Conservation (phyloP, 1,140 invertebrate genomes). For the Hyposmocoma kahamanoa region DNA sequence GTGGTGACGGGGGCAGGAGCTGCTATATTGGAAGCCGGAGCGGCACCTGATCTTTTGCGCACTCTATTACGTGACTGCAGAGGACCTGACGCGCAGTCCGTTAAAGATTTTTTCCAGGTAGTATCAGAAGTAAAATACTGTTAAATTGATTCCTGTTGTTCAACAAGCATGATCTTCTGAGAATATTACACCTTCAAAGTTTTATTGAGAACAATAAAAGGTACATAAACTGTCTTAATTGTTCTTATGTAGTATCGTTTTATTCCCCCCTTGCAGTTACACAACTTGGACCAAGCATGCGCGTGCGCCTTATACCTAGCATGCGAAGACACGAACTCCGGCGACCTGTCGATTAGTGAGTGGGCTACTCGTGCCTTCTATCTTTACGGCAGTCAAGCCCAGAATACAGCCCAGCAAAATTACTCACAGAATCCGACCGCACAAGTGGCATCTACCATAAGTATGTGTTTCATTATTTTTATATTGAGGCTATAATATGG, state of each 20-base stretch:
- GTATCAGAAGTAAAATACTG: too few species aligned
- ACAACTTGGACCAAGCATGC: constrained; percentile 90
- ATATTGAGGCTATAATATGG: too few species aligned
- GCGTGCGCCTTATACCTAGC: constrained; percentile 91
- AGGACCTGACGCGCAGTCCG: constrained; percentile 88
- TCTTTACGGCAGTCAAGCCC: constrained; percentile 90
- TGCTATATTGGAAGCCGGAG: constrained; percentile 86
- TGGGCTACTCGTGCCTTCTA: constrained; percentile 95
- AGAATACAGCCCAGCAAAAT: constrained; percentile 64
- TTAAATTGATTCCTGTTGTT: too few species aligned
- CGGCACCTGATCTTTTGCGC: constrained; percentile 89
- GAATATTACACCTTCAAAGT: too few species aligned
- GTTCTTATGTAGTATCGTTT: too few species aligned
- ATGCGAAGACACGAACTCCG: constrained; percentile 82
- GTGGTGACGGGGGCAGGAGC: constrained; percentile 91
- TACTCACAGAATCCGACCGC: constrained; percentile 36
- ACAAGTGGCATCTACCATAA: constrained; percentile 39
- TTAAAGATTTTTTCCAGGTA: constrained; percentile 88
- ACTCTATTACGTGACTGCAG: constrained; percentile 86
- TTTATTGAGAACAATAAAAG: too few species aligned
- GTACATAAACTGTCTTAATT: too few species aligned
- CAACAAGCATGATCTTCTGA: too few species aligned
- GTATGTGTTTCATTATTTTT: too few species aligned
- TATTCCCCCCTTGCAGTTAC: constrained; percentile 76
- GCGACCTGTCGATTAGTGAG: constrained; percentile 79